Base-by-base conservation (phyloP, 2,797 vertebrate genomes). In the Erithacus rubecula region DNA sequence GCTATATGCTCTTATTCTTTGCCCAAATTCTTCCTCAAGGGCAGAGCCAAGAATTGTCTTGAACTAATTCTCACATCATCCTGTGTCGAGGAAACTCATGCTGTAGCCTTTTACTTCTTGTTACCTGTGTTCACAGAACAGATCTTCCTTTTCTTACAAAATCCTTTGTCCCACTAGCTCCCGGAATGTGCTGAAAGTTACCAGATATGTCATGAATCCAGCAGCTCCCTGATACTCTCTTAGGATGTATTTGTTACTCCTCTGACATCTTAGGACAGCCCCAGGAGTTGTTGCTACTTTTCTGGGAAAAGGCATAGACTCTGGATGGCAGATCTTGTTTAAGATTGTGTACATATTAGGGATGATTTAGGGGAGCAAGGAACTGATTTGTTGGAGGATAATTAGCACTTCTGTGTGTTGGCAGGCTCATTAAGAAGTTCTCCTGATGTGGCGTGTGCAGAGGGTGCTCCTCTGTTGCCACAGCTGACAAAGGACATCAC, bases 371-470 rank as follows among this genome's bases (percentile, higher is more conserved):
- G 36, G 18, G 9, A 62, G 7, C 34, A 49, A 52, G 32, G 29
- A 56, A 18, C 15, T 44, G 19, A 47, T 87, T 74, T 77, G 3
- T 26, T 71, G 46, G 16, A 59, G 15, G 22, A 15, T 55, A 56
- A 55, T 67, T 37, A 63, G 30, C 30, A 41, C 15, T 51, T 49
- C 26, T 60, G 3, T 69, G 22, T 29, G 59, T 64, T 1, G 2
- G 29, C 43, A 76, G 1, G 0, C 12, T 83, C 0, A 1, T 69
- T 89, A 67, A 72, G 63, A 75, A 43, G 46, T 69, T 47, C 14
- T 65, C 7, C 24, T 26, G 20, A n/a, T 0, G 0, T 1, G 2
- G 12, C 23, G 22, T 44, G 37, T 22, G 4, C 8, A 11, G 44
- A 44, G 7, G 22, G 10, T 71, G 16, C 22, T 62, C 12, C 49